Conservation (phyloP, 2,113 vertebrate species). For the Oplegnathus fasciatus region DNA sequence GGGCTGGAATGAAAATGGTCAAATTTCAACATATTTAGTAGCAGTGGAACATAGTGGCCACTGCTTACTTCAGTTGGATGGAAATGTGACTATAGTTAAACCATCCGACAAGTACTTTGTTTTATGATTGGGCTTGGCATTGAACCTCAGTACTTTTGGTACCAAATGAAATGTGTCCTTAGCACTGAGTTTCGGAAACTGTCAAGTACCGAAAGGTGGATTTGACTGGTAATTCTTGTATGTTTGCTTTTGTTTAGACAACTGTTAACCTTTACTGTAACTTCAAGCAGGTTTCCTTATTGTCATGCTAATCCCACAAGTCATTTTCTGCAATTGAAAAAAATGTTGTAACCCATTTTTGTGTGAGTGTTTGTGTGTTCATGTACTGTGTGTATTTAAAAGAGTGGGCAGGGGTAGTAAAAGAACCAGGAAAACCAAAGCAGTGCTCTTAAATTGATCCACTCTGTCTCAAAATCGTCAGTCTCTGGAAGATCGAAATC, state of each 20-base stretch:
- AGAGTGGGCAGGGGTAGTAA: not conserved
- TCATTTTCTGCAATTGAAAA: conserved; percentile 14
- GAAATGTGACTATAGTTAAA: not conserved
- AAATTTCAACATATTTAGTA: not conserved
- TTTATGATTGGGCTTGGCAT: not conserved
- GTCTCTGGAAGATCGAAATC: conserved; percentile 33
- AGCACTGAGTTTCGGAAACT: not conserved
- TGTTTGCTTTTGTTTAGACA: not conserved
- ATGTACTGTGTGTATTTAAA: not conserved
- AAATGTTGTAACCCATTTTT: not conserved
- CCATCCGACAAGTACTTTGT: not conserved
- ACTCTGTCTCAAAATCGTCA: conserved; percentile 8
- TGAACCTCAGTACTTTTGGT: not conserved
- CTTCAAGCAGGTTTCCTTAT: not conserved
- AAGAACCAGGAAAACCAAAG: not conserved
- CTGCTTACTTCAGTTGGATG: not conserved
- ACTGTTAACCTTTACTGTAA: not conserved
- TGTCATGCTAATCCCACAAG: conserved; percentile 14
- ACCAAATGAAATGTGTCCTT: not conserved
- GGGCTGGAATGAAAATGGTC: not conserved
- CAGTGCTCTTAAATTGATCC: conserved; percentile 19
- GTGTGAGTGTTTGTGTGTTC: not conserved
- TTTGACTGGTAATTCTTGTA: not conserved
- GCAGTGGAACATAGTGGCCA: not conserved
- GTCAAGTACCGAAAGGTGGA: not conserved